phyloP scores from a whole-genome alignment of 2,113 vertebrate species.

The Dryoscopus gambensis region DNA sequence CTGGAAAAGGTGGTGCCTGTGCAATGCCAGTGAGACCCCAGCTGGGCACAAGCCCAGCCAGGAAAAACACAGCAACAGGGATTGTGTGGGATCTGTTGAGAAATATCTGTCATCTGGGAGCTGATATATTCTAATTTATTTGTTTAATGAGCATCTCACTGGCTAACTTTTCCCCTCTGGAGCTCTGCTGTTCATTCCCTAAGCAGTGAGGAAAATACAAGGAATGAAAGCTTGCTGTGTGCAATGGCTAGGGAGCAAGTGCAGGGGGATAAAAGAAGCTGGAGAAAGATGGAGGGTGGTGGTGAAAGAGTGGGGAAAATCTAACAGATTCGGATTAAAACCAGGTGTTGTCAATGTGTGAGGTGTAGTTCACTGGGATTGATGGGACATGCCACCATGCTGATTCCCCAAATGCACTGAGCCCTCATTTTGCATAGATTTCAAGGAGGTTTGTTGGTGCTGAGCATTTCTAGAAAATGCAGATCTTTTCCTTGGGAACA shows the following conservation, averaged over 20 bases:
- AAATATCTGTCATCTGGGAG: neutral
- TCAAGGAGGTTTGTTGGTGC: neutral
- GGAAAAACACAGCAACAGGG: neutral
- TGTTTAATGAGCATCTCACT: neutral
- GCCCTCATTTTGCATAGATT: neutral
- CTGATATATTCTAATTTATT: neutral
- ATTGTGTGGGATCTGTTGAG: neutral
- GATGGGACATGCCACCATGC: rapidly evolving
- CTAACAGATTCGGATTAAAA: neutral
- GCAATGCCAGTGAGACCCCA: neutral
- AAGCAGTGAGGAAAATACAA: neutral
- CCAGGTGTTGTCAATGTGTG: neutral
- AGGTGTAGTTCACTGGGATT: neutral
- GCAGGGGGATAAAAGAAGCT: neutral
- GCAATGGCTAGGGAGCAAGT: neutral
- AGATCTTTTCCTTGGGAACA: neutral
- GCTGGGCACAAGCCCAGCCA: neutral
- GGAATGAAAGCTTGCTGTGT: neutral
- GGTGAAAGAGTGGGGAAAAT: neutral
- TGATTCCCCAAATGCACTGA: neutral
- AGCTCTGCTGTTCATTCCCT: neutral
- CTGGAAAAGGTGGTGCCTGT: neutral
- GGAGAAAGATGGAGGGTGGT: neutral
- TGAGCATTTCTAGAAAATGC: neutral
- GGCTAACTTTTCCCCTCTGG: neutral